Evolutionary conservation across 2,113 vertebrate genomes (phyloP), one percentile per base, ranked within the genome.

Genomic region (Serinus canaria): DNA sequence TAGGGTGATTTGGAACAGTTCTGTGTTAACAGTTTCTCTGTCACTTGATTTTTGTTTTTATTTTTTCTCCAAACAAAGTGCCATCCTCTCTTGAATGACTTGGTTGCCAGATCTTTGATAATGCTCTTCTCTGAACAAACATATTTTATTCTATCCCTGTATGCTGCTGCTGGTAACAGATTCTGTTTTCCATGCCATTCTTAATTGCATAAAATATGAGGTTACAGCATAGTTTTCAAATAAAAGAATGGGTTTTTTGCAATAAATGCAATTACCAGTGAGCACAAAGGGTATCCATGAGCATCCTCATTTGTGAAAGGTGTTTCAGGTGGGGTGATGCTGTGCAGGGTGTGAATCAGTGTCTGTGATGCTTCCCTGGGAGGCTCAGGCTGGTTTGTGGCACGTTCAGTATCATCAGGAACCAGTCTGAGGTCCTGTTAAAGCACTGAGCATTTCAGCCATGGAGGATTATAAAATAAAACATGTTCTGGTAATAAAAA

Each of bases 321-420:
- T 53, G 72, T 28, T 89, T 41, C 11, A 22, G 10, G 43, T 9
- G 8, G 13, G 10, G 8, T 47, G 15, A 13, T 2, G 5, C 58
- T 43, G n/a, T 47, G 49, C 39, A 39, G 70, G 47, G 21, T 46
- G 35, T 35, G 53, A 52, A 24, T 56, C 27, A 11, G 17, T 69
- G 15, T 22, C 33, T 55, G 44, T 35, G 41, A 43, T 33, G 77
- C 52, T 67, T 41, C 60, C 39, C 9, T 27, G 66, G 60, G 73
- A 7, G 41, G 56, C 4, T 15, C 0, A 3, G 46, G n/a, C 46
- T 74, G 50, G 10, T 8, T 8, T 73, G n/a, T 3, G 5, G 7
- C 53, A 33, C 0, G 0, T 80, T 55, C 47, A 4, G 19, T 24
- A 10, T 72, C 46, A 23, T 5, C 4, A 20, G 77, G 66, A 90